Base-by-base conservation (phyloP, 1,140 invertebrate genomes). In the Diabrotica virgifera region DNA sequence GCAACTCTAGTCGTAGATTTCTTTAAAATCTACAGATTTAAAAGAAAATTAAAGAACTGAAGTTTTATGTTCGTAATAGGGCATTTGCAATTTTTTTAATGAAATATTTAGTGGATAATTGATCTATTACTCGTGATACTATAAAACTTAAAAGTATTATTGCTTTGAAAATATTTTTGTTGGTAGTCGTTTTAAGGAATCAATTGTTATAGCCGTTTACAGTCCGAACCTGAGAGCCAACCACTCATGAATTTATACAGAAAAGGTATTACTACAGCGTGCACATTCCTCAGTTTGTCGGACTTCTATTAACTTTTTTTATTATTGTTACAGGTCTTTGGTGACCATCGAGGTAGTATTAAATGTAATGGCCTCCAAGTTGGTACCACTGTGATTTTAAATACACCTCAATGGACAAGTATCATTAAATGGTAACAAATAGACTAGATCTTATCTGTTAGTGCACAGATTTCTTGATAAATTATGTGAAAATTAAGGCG, bases 361-460 rank as follows among this genome's bases (percentile, higher is more conserved):
- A 46, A 46, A 46, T n/a, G 40, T 46, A 10, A 46, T 46, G 40
- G 40, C n/a, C 40, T 8, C 40, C 40, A 46, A 46, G 40, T 46
- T 46, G 40, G 40, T 46, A 46, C 40, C 40, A 46, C 40, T 46
- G 40, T 46, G 40, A 46, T 46, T 46, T 46, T 10, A n/a, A 46
- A 5, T 46, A 46, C n/a, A 46, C 40, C 40, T 46, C 40, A 46
- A 46, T 46, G 40, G 40, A 46, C 40, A n/a, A 46, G 40, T 46
- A 46, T 46, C 40, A n/a, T 46, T 46, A 46, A 46, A 46, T 46
- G 40, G 40, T 46, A 46, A 46, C 40, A 46, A 46, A 46, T 46
- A 46, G 40, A 46, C 40, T 46, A 46, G 40, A 46, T 46, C 40
- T 46, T 46, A 46, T 46, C 40, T 5, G 40, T 46, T 46, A 10